Percentiles rank a stretch among this genome's conserved stretches.
These are phyloP conservation scores for Metacarcinus magister DNA, from an alignment of 2,888 invertebrate genomes.

Conservation along the genomic window DNA sequence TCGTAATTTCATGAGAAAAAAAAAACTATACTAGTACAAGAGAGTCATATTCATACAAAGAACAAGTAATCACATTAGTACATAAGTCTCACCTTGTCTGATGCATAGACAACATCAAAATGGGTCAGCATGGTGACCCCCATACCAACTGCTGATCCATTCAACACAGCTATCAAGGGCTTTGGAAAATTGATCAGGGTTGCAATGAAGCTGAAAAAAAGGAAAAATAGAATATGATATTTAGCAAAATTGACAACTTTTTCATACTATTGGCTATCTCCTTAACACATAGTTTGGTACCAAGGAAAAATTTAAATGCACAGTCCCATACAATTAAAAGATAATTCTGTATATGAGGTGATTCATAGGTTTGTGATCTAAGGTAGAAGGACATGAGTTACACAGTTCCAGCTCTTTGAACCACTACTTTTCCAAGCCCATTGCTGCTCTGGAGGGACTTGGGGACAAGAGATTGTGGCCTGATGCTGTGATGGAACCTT, in stretches of 20 bases:
- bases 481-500: no score
- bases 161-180: constrained; percentile 72
- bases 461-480: no score
- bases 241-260: neutral
- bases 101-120: constrained; percentile 70
- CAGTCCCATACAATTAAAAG: no score
- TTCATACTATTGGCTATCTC: neutral
- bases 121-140: constrained; percentile 69
- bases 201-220: constrained; percentile 52
- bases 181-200: constrained; percentile 73
- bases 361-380: no score
- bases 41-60: no score
- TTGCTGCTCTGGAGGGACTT: no score
- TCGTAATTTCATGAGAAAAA: neutral
- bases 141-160: constrained; percentile 75
- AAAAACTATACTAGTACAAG: neutral
- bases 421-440: no score
- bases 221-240: neutral
- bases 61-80: neutral
- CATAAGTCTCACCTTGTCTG: constrained; percentile 65
- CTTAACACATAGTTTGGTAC: no score
- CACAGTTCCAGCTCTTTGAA: no score
- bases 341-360: no score
- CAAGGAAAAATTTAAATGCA: no score
- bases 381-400: no score